phyloP scores from a whole-genome alignment of 1,140 invertebrate species.

The Olivierus martensii region DNA sequence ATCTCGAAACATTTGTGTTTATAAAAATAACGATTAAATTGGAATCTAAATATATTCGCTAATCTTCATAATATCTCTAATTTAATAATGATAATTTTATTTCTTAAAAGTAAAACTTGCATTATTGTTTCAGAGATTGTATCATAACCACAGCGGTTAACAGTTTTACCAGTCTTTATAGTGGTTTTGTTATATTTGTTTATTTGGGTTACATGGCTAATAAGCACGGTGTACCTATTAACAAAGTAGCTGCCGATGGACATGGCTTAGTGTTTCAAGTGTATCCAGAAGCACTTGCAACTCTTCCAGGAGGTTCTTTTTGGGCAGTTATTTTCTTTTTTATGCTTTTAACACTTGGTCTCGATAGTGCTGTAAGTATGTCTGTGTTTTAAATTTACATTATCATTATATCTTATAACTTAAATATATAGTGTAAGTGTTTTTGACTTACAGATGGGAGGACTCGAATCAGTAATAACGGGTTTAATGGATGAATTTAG shows the following conservation, averaged over 20 bases:
- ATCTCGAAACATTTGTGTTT: no score
- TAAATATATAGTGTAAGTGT: background rate
- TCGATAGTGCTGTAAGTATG: constrained; percentile 68
- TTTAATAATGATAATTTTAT: background rate
- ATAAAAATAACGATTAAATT: no score
- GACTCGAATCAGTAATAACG: constrained; percentile 58
- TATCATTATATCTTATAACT: no score
- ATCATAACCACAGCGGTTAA: constrained; percentile 50
- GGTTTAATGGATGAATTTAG: constrained; percentile 54
- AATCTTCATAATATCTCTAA: background rate
- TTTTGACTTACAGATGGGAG: constrained; percentile 50
- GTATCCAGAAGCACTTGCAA: constrained; percentile 78
- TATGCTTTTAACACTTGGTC: constrained; percentile 86
- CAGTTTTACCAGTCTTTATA: constrained; percentile 77
- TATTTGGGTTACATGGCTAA: constrained; percentile 84
- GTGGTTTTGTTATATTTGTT: constrained; percentile 87
- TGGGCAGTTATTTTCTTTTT: constrained; percentile 85
- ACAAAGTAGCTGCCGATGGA: constrained; percentile 74
- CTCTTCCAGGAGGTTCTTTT: constrained; percentile 69
- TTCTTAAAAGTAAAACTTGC: background rate
- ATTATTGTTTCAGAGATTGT: constrained; percentile 25
- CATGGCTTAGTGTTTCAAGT: constrained; percentile 74
- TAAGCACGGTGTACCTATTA: constrained; percentile 63
- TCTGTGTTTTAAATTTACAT: no score
- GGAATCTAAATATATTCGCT: no score